Evolutionary conservation across 2,113 vertebrate genomes (phyloP), one percentile per base, ranked within the genome.

Genomic region (Paraplagusia blochii): DNA sequence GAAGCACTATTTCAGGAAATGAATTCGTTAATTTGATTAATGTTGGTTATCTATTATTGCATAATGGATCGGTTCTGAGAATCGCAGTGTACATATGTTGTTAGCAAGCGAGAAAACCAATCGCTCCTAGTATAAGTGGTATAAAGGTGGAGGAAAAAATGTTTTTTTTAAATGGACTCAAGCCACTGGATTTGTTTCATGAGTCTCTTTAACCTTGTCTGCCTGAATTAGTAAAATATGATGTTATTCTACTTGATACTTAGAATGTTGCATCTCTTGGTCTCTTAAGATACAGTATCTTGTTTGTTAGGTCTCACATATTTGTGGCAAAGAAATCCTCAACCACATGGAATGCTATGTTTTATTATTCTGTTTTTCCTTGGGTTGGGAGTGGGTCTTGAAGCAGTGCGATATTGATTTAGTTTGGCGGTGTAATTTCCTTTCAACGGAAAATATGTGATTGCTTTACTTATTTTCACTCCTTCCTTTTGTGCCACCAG

Each of bases 281-380:
- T 74, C 75, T 52, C 14, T 50, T 38, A 63, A 44, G 72, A 65
- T 80, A n/a, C n/a, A n/a, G n/a, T n/a, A 66, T 66, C 70, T 80
- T 64, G 48, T 61, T 71, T 0, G 57, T 43, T 74, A 73, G 0
- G 50, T 57, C 79, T 55, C 19, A 63, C 64, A 70, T 81, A 76
- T 68, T 76, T 78, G 78, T 11, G 73, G 75, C n/a, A 35, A 22
- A 61, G 46, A 76, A 68, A 69, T 80, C 55, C 46, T 63, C 50
- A 11, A 43, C 80, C 81, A 53, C 69, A 67, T 52, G 70, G 69
- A 85, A 83, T 74, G 74, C 35, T 70, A 34, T 73, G 71, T 80
- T 82, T 85, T 75, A 66, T 58, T 72, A 15, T 63, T 75, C 62
- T 69, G 61, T 64, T 82, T 65, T 73, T 50, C 64, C 48, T 15